Evolutionary conservation across 35 echinoderm and acorn worm genomes (phyloP).

Genomic region (Apostichopus californicus): DNA sequence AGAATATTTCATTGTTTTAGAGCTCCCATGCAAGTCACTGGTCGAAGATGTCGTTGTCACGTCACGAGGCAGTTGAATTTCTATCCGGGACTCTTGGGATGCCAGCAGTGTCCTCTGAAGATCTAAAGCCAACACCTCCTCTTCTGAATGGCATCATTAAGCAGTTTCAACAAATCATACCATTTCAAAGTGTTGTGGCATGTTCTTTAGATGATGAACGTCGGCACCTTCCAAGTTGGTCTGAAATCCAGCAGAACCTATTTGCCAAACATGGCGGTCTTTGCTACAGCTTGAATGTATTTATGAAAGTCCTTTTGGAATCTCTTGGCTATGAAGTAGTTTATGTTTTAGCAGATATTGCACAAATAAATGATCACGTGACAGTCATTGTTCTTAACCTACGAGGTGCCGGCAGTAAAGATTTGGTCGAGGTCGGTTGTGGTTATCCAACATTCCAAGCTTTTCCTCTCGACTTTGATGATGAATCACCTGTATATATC

Average conservation of each 20-base stretch:
- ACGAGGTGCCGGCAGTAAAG: slow-evolving; percentile 36
- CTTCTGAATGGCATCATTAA: slow-evolving; percentile 33
- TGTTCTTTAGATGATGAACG: slow-evolving; percentile 22
- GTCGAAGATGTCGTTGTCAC: slow-evolving; percentile 13
- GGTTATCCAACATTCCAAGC: slow-evolving; percentile 69
- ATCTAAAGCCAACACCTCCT: not conserved
- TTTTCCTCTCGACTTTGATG: slow-evolving; percentile 68
- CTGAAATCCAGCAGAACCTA: slow-evolving; percentile 61
- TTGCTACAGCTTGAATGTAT: slow-evolving; percentile 58
- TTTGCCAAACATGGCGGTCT: slow-evolving; percentile 57
- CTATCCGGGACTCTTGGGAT: not conserved
- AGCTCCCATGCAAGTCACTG: too few species aligned
- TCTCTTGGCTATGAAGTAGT: slow-evolving; percentile 56
- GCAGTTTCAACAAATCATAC: slow-evolving; percentile 37
- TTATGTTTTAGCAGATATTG: slow-evolving; percentile 54
- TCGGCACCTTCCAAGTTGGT: slow-evolving; percentile 50
- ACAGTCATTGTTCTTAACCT: slow-evolving; percentile 49
- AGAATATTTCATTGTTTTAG: too few species aligned
- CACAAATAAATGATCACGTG: slow-evolving; percentile 31
- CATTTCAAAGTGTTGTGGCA: slow-evolving; percentile 70
- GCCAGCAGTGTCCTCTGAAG: too few species aligned
- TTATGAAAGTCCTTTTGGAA: slow-evolving; percentile 45
- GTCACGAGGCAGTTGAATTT: not conserved
- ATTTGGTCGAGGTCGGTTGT: slow-evolving; percentile 71
- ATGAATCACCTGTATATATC: slow-evolving; percentile 51